These are phyloP conservation scores for Cataglyphis cursor DNA, from an alignment of 2,888 invertebrate genomes.

Conservation along the genomic window DNA sequence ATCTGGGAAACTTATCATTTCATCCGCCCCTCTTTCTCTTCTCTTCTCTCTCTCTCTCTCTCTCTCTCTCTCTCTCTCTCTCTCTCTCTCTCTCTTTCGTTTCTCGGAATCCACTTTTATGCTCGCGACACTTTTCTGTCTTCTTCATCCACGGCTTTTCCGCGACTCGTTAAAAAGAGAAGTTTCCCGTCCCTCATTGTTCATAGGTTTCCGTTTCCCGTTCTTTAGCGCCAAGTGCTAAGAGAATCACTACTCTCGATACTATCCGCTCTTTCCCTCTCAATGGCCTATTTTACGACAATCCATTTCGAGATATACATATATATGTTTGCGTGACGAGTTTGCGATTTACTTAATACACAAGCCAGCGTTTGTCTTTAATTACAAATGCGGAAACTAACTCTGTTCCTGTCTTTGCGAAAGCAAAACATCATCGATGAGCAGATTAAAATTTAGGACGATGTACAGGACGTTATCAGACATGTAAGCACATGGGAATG, in stretches of 20 bases:
- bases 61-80: too few species aligned
- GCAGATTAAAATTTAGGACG: neutral
- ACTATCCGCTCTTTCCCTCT: slow-evolving; percentile 44
- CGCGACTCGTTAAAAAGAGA: slow-evolving; percentile 61
- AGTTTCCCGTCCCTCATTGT: neutral
- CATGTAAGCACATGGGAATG: neutral
- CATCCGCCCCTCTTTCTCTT: neutral
- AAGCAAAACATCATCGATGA: neutral
- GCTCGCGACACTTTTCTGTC: slow-evolving; percentile 56
- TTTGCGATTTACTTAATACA: slow-evolving; percentile 34
- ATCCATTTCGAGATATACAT: slow-evolving; percentile 61
- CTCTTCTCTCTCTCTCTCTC: neutral
- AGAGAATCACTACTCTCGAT: slow-evolving; percentile 46
- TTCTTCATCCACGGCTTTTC: slow-evolving; percentile 61
- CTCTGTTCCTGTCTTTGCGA: neutral
- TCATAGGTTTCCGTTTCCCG: slow-evolving; percentile 25
- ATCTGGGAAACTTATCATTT: slow-evolving; percentile 43
- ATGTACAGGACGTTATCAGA: neutral
- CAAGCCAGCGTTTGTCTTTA: slow-evolving; percentile 68
- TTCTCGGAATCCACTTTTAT: slow-evolving; percentile 59
- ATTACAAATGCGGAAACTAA: slow-evolving; percentile 13
- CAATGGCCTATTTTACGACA: slow-evolving; percentile 77
- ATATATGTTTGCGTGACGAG: neutral
- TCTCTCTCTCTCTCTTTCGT: slow-evolving; percentile 14
- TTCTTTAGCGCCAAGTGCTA: slow-evolving; percentile 30